Evolutionary conservation across 2,888 invertebrate genomes (phyloP), one percentile per base, ranked within the genome.

Genomic region (Eupithecia vulgata): DNA sequence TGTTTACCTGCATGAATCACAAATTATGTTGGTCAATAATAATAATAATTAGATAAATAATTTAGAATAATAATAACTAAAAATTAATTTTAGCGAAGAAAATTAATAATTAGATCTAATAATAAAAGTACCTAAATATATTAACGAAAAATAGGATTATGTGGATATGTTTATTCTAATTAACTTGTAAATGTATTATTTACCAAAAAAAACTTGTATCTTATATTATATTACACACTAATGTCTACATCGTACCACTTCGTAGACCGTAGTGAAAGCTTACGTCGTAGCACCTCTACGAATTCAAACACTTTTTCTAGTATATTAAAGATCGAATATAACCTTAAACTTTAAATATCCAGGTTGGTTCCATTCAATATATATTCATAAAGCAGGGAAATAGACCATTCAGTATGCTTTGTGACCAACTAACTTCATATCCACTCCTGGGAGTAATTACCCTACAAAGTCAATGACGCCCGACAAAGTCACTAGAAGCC

Each of bases 401-500:
- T 57, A 61, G 15, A 61, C 34, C 61, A 17, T 52, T 52, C 48
- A 52, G 10, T 52, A 10, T 34, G 52, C 17, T 68, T 25, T 65
- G 25, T 68, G 72, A 64, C 52, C 57, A 65, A 68, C 59, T 69
- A 66, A 67, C 69, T 59, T 35, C 30, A 37, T 30, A 37, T 48
- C 37, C 12, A 35, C 69, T 48, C 66, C 37, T 61, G 73, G 70
- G 67, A 70, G 64, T 70, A 52, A 65, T 64, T 68, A 52, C 35
- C 70, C 71, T 48, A 65, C 35, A 71, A 68, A 74, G 45, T 74
- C 68, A 71, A 68, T 70, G 70, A 30, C 34, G 74, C 71, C 48
- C 35, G 64, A 35, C 64, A 57, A 40, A 68, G 65, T 37, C 35
- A 70, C 57, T n/a, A 65, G 25, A 61, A 67, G 48, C 61, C 35